Conservation (phyloP, 1,140 invertebrate genomes). For the Drosophila arizonae region DNA sequence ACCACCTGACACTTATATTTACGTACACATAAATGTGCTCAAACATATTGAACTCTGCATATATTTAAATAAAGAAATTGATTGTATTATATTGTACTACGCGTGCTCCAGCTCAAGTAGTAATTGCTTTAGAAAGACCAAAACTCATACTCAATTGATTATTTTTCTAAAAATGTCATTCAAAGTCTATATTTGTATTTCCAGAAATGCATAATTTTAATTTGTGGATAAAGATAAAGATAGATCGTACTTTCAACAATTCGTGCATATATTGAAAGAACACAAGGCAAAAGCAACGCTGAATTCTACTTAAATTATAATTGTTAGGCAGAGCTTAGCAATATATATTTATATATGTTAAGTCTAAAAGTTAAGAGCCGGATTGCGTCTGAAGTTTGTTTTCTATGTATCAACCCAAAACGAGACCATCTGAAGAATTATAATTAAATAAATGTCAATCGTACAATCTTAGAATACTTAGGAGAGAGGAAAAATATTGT, state of each 20-base stretch:
- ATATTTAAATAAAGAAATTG: constrained; percentile 28
- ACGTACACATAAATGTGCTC: constrained; percentile 21
- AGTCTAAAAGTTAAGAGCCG: background rate
- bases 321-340: constrained; percentile 1
- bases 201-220: constrained; percentile 7
- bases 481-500: background rate
- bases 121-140: constrained; percentile 19
- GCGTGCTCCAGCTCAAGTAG: constrained; percentile 29
- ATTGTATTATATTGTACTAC: constrained; percentile 34
- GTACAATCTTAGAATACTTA: constrained; percentile 2
- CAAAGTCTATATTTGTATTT: constrained; percentile 34
- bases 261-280: constrained; percentile 1
- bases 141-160: constrained; percentile 3
- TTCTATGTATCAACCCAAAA: background rate
- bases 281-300: constrained; percentile 20
- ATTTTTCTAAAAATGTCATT: constrained; percentile 29
- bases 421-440: background rate
- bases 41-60: constrained; percentile 1
- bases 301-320: constrained; percentile 16
- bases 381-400: constrained; percentile 5
- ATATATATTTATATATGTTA: constrained; percentile 1
- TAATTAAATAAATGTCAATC: constrained; percentile 1
- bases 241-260: constrained; percentile 12
- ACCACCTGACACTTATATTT: constrained; percentile 55
- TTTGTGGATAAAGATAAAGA: background rate